Conservation (phyloP, 2,888 invertebrate genomes). For the Cecidostiba fungosa region DNA sequence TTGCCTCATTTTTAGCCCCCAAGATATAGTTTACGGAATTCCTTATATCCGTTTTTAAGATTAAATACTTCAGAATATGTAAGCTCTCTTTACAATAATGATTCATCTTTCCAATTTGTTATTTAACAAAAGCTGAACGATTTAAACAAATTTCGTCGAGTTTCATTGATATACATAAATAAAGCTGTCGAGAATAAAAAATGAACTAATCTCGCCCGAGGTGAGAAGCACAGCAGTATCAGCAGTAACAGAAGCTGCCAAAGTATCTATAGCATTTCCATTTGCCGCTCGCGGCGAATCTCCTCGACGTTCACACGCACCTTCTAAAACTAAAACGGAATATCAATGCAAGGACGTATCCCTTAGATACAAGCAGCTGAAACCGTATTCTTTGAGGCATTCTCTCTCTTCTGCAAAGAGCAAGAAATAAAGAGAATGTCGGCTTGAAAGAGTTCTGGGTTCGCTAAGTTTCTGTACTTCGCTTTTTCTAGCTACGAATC, state of each 20-base stretch:
- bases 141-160: no score
- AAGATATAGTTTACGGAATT: no score
- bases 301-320: background rate
- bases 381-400: conserved; percentile 31
- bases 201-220: no score
- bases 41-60: no score
- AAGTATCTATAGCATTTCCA: conserved; percentile 35
- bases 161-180: no score
- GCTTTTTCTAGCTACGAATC: background rate
- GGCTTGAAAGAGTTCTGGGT: background rate
- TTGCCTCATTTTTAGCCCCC: no score
- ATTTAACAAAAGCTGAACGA: no score
- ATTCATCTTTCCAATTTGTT: no score
- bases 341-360: conserved; percentile 49
- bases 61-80: no score
- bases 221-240: no score
- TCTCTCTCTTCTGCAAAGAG: conserved; percentile 11
- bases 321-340: conserved; percentile 50
- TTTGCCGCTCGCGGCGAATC: conserved; percentile 14
- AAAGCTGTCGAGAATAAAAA: no score
- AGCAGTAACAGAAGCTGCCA: background rate
- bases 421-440: conserved; percentile 28
- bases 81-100: no score
- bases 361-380: conserved; percentile 8
- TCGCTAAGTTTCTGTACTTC: conserved; percentile 12